These are phyloP conservation scores for Ancistrus triradiatus DNA, from an alignment of 2,113 vertebrate genomes.

Conservation along the genomic window DNA sequence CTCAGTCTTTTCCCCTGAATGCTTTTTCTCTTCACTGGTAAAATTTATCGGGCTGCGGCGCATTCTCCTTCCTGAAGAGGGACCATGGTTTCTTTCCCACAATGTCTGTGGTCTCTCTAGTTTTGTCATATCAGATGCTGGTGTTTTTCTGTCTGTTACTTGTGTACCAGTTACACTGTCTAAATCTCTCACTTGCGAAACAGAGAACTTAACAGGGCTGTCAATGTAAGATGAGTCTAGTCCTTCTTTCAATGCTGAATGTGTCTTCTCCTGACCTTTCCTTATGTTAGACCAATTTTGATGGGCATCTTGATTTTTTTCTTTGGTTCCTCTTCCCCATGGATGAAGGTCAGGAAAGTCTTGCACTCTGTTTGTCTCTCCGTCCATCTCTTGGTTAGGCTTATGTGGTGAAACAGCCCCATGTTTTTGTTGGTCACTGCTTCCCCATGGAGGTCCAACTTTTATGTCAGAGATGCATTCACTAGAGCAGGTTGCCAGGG, in stretches of 20 bases:
- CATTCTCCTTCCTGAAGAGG: slow-evolving; percentile 39
- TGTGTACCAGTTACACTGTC: neutral
- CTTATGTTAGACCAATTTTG: neutral
- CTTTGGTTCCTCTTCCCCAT: neutral
- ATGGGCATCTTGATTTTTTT: neutral
- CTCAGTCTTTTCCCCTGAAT: slow-evolving; percentile 40
- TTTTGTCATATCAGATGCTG: neutral
- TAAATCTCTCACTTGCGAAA: neutral
- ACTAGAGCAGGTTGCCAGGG: slow-evolving; percentile 45
- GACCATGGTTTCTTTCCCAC: neutral
- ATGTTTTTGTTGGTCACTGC: neutral
- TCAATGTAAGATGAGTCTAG: neutral
- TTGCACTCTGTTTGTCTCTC: neutral
- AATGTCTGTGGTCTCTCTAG: neutral
- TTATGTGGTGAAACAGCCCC: neutral
- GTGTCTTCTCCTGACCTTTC: neutral
- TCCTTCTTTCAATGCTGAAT: neutral
- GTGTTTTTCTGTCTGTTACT: neutral
- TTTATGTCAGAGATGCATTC: slow-evolving; percentile 49
- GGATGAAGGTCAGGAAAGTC: neutral
- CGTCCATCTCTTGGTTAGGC: neutral
- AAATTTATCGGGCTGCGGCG: slow-evolving; percentile 47
- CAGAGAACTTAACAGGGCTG: neutral
- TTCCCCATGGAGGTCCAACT: slow-evolving; percentile 2
- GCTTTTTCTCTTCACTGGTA: slow-evolving; percentile 6